A percentile compares a stretch with the other conserved stretches of the same genome.
These are phyloP conservation scores for Plecotus auritus DNA, from an alignment of 2,113 vertebrate species.

Conservation along the genomic window DNA sequence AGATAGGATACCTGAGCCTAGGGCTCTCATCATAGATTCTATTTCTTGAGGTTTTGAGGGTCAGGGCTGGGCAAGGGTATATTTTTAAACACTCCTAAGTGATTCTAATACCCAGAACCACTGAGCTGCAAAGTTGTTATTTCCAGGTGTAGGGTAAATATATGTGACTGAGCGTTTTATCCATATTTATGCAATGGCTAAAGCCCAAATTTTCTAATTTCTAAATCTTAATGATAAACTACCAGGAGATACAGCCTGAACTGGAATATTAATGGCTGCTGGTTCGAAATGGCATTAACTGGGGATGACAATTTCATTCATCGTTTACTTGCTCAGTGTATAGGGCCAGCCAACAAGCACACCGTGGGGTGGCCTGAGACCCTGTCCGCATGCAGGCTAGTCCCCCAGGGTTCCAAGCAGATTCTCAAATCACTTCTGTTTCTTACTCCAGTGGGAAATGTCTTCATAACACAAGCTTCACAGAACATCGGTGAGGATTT, in stretches of 20 bases:
- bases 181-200: neutral
- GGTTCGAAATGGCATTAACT: neutral
- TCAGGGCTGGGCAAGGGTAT: neutral
- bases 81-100: conserved; percentile 4
- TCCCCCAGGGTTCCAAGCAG: neutral
- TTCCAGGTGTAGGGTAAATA: neutral
- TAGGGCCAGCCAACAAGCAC: neutral
- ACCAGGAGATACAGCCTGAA: neutral
- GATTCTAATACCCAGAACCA: neutral
- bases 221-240: neutral
- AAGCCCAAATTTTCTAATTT: conserved; percentile 12
- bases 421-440: neutral
- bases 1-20: neutral
- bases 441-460: neutral
- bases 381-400: neutral
- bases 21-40: neutral
- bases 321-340: neutral
- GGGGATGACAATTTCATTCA: neutral
- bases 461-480: neutral
- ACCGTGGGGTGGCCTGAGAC: neutral
- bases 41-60: neutral
- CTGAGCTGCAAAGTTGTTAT: conserved; percentile 1
- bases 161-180: neutral
- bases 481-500: neutral
- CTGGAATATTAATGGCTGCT: neutral